Evolutionary conservation across 2,797 vertebrate genomes (phyloP), one percentile per base, ranked within the genome.

Genomic region (Taenioides sp.): DNA sequence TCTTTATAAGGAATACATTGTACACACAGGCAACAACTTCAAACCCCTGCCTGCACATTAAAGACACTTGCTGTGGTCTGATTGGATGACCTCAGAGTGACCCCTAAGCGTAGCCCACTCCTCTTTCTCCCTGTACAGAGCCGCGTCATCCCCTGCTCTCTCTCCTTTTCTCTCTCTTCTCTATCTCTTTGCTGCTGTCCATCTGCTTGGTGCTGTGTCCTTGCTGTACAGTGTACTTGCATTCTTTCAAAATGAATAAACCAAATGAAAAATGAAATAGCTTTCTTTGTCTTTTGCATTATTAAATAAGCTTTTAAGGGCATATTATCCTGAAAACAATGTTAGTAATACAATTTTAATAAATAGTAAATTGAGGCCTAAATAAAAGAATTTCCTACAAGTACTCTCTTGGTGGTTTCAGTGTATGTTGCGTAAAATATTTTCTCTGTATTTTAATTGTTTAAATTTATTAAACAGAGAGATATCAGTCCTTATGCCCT

Each of bases 141-240:
- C 73, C 81, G 72, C 82, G 83, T 84, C 91, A 82, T 78, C 75
- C 82, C 82, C 86, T 83, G 83, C 88, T 90, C 25, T 59, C 25
- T 17, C 57, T 28, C 58, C 25, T 28, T 3, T 6, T 17, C 88
- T 90, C 59, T 34, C 14, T 6, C 27, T 18, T 17, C 11, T 47
- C 43, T 47, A 4, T 86, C 82, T 84, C 88, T 90, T 86, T 87
- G 85, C 88, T 92, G 91, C 90, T 86, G 72, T 77, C 86, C 94
- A 96, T 95, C 43, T 95, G 95, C 96, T 97, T 93, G 76, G 94
- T 96, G 96, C 93, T 94, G 94, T 96, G 95, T 97, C 95, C 96
- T 96, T 96, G 95, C 95, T 93, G 92, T 94, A 93, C 92, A 93
- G 89, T 97, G 96, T 95, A 95, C 94, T 95, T 94, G 95, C 95